Conservation (phyloP, 1,140 invertebrate species). For the Zaprionus vittiger region DNA sequence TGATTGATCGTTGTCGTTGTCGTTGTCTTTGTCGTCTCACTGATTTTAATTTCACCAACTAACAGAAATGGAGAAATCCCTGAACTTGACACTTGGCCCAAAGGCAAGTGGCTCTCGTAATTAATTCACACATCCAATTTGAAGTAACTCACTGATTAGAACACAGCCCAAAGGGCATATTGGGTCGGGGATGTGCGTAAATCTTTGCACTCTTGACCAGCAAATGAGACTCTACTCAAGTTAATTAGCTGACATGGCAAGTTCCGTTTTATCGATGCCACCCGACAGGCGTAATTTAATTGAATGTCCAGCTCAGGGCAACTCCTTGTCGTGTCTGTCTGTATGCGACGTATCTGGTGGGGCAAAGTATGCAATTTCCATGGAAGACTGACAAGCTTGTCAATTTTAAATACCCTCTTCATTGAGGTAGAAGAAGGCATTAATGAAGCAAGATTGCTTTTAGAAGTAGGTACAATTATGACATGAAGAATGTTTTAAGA, state of each 20-base stretch:
- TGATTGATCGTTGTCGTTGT: slow-evolving; percentile 1
- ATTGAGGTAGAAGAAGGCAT: neutral
- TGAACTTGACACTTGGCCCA: slow-evolving; percentile 29
- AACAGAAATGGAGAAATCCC: slow-evolving; percentile 11
- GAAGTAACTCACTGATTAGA: slow-evolving; percentile 13
- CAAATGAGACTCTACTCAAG: slow-evolving; percentile 16
- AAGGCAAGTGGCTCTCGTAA: slow-evolving; percentile 12
- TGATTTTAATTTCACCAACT: slow-evolving; percentile 7
- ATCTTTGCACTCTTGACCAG: slow-evolving; percentile 4
- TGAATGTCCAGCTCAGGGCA: slow-evolving; percentile 28
- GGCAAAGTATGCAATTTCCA: slow-evolving; percentile 19
- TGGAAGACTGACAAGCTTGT: slow-evolving; percentile 4
- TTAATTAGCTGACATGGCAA: slow-evolving; percentile 33
- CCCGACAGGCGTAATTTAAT: slow-evolving; percentile 39
- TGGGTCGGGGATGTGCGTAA: slow-evolving; percentile 11
- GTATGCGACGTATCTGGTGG: slow-evolving; percentile 27
- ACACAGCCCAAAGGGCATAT: neutral
- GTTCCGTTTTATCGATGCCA: slow-evolving; percentile 4
- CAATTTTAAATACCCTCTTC: neutral
- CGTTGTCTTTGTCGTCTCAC: neutral
- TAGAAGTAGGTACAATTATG: neutral
- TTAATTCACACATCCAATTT: slow-evolving; percentile 34
- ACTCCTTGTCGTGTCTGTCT: slow-evolving; percentile 21
- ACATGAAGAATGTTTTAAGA: too few species aligned
- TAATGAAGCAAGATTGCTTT: neutral